A percentile compares a stretch with the other conserved stretches of the same genome.
Conservation (phyloP, 2,113 vertebrate species). For the Sander vitreus region DNA sequence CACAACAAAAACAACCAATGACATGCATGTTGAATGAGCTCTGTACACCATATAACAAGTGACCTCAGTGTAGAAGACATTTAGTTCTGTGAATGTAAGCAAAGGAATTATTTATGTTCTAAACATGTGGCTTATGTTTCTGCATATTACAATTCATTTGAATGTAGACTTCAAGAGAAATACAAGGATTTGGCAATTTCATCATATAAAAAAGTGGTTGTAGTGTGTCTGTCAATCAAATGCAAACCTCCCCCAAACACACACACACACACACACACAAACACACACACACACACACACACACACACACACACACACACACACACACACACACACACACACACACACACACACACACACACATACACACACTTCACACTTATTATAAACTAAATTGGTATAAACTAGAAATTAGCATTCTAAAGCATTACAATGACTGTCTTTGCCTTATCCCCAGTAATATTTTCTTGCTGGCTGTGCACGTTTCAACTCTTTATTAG, state of each 20-base stretch:
- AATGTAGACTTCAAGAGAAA: not conserved
- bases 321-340: not conserved
- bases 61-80: not conserved
- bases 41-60: not conserved
- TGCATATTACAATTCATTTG: not conserved
- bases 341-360: not conserved
- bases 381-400: constrained; percentile 33
- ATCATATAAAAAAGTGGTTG: constrained; percentile 3
- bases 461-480: constrained; percentile 41
- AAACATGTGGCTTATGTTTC: not conserved
- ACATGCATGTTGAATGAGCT: not conserved
- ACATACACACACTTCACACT: constrained; percentile 17
- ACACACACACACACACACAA: not conserved
- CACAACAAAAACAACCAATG: not conserved
- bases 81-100: not conserved
- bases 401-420: constrained; percentile 40
- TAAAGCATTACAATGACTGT: constrained; percentile 11
- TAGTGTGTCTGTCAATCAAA: constrained; percentile 15
- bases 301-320: not conserved
- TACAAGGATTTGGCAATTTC: not conserved
- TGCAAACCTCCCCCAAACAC: not conserved
- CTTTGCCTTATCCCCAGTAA: constrained; percentile 31
- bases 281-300: constrained; percentile 2
- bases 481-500: constrained; percentile 9
- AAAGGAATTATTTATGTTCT: not conserved